Conservation (phyloP, 2,113 vertebrate species). For the Muntiacus muntjak region DNA sequence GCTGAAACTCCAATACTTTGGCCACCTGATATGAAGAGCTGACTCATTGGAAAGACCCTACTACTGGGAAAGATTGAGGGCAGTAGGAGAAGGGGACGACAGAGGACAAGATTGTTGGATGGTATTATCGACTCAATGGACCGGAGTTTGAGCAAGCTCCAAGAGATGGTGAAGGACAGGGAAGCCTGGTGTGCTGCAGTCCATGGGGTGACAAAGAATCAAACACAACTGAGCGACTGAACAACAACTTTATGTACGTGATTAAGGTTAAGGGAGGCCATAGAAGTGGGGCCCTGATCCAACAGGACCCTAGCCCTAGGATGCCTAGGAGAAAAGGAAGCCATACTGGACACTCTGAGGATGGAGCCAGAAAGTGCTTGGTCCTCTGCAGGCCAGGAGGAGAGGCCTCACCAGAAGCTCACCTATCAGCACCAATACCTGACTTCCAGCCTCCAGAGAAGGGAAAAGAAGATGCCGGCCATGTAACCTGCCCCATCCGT, state of each 20-base stretch:
- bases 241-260: neutral
- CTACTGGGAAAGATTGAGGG: neutral
- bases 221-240: neutral
- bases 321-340: neutral
- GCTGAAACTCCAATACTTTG: neutral
- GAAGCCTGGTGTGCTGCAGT: neutral
- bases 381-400: neutral
- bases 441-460: neutral
- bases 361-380: fast-evolving
- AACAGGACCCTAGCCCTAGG: neutral
- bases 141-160: neutral
- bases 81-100: neutral
- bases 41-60: neutral
- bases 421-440: fast-evolving
- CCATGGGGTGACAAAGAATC: neutral
- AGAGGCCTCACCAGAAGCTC: neutral
- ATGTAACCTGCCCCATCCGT: fast-evolving
- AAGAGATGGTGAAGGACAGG: neutral
- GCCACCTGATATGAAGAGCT: neutral
- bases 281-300: neutral
- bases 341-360: fast-evolving
- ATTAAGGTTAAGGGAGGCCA: neutral
- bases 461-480: fast-evolving
- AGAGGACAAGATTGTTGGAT: neutral
- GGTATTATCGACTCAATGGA: neutral